A percentile compares a stretch with the other conserved stretches of the same genome.
These are phyloP conservation scores for Pangasius krempfi DNA, from an alignment of 2,797 vertebrate species.

Conservation along the genomic window DNA sequence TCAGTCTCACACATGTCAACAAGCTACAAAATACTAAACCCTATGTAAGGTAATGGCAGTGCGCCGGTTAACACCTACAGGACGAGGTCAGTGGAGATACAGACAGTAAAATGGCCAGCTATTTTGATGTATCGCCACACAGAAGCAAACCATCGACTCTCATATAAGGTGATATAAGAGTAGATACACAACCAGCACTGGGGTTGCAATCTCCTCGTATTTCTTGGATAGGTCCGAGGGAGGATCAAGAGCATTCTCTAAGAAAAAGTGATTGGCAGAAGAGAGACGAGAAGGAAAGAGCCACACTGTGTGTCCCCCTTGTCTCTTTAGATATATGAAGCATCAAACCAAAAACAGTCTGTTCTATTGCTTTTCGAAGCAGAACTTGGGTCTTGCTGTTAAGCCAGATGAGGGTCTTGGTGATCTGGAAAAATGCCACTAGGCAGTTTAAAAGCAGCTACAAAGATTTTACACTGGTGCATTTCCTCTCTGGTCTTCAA, in stretches of 20 bases:
- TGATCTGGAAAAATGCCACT: slow-evolving; percentile 24
- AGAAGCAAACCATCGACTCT: slow-evolving; percentile 46
- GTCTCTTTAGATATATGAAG: slow-evolving; percentile 66
- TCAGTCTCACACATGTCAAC: slow-evolving; percentile 30
- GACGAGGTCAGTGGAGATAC: neutral
- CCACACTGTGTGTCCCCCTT: slow-evolving; percentile 27
- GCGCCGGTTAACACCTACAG: slow-evolving; percentile 12
- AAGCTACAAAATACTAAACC: slow-evolving; percentile 23
- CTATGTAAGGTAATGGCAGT: neutral
- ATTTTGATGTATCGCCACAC: neutral
- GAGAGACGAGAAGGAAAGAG: neutral
- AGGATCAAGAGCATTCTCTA: neutral
- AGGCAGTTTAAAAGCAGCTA: slow-evolving; percentile 52
- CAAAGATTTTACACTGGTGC: slow-evolving; percentile 56
- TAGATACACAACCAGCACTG: neutral
- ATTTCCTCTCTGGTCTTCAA: slow-evolving; percentile 38
- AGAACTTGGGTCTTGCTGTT: neutral
- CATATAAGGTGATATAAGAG: neutral
- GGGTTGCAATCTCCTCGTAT: neutral
- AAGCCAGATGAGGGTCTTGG: neutral
- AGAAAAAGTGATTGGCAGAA: neutral
- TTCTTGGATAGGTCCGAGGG: neutral
- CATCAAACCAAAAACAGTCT: slow-evolving; percentile 59
- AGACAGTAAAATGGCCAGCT: slow-evolving; percentile 10
- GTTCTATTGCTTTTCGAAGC: slow-evolving; percentile 49